phyloP scores from a whole-genome alignment of 2,797 vertebrate species.

The Microctenopoma stevenorrisi region DNA sequence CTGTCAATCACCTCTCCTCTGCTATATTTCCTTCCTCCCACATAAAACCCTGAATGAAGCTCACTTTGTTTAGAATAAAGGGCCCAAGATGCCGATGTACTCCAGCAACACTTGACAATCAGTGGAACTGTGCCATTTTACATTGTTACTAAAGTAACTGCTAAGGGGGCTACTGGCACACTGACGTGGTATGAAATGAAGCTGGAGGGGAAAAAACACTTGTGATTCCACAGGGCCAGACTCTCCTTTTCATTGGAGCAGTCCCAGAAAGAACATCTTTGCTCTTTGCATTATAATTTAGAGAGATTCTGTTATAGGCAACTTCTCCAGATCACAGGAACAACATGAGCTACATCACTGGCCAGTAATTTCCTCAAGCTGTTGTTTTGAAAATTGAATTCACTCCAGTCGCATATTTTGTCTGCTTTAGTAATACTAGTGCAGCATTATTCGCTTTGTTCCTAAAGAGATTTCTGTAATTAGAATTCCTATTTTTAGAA shows the following conservation, averaged over 20 bases:
- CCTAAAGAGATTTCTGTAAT: neutral
- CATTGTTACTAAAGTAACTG: constrained; percentile 29
- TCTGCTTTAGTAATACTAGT: constrained; percentile 2
- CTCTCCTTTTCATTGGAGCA: constrained; percentile 50
- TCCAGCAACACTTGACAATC: constrained; percentile 34
- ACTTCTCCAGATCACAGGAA: constrained; percentile 65
- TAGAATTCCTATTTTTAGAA: neutral
- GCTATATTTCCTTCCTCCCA: constrained; percentile 10
- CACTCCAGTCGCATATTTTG: constrained; percentile 20
- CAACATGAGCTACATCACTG: constrained; percentile 50
- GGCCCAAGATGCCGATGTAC: constrained; percentile 17
- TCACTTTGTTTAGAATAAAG: constrained; percentile 27
- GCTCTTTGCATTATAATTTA: constrained; percentile 63
- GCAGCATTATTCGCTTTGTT: constrained; percentile 2
- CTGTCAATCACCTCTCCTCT: constrained; percentile 11
- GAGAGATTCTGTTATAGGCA: constrained; percentile 46
- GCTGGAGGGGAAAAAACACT: constrained; percentile 38
- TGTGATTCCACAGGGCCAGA: constrained; percentile 44
- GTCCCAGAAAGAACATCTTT: constrained; percentile 62
- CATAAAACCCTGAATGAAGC: constrained; percentile 25
- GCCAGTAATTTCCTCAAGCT: constrained; percentile 60
- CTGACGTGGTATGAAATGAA: constrained; percentile 44
- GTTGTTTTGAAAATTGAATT: constrained; percentile 57
- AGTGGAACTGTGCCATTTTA: constrained; percentile 26
- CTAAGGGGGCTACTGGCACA: constrained; percentile 20